Conservation (phyloP, 2,888 invertebrate species). For the Amphipyra berbera region DNA sequence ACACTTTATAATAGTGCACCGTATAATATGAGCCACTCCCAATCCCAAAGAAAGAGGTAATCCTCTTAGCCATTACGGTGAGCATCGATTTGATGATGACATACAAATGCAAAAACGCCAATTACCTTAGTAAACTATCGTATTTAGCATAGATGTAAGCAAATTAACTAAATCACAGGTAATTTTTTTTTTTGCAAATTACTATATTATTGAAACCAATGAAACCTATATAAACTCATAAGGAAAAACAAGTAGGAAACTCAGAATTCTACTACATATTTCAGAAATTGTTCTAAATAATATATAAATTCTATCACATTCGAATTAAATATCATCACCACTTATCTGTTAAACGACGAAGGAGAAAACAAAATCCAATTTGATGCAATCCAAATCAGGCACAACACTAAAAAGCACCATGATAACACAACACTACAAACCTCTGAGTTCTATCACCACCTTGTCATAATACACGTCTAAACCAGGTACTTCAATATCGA, state of each 20-base stretch:
- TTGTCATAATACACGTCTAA: conserved; percentile 90
- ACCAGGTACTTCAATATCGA: conserved; percentile 87
- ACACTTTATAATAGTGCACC: background rate
- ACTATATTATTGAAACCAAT: background rate
- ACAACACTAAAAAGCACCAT: conserved; percentile 49
- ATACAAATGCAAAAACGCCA: conserved; percentile 2
- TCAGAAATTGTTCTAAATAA: background rate
- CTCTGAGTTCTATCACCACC: conserved; percentile 90
- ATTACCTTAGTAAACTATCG: background rate
- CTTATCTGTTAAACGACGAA: conserved; percentile 39
- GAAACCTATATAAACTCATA: conserved; percentile 10
- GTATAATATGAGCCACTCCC: background rate
- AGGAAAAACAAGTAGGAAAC: conserved; percentile 35
- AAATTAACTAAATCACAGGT: background rate
- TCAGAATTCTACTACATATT: conserved; percentile 6
- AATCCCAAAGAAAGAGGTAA: background rate
- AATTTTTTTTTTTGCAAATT: background rate
- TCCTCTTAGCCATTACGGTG: background rate
- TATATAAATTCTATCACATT: background rate
- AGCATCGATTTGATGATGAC: background rate
- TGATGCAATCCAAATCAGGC: conserved; percentile 38
- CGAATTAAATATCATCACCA: conserved; percentile 12
- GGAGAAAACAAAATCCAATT: conserved; percentile 26
- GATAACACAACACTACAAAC: conserved; percentile 76
- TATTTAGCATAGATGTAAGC: background rate